Conservation (phyloP, 2,113 vertebrate species). For the Callopanchax toddi region DNA sequence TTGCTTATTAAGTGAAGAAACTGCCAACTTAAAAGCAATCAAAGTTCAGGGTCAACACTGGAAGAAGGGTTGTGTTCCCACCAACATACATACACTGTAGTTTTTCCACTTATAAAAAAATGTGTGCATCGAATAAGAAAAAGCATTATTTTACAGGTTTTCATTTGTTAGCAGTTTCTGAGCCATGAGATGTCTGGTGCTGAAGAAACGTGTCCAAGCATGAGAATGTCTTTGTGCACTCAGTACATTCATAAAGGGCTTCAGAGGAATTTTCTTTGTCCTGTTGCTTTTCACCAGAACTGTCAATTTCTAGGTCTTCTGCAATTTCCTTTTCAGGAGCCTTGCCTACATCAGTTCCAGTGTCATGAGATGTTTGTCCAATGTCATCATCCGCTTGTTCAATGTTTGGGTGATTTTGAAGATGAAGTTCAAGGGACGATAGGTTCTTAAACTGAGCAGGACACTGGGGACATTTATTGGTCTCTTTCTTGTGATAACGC, state of each 20-base stretch:
- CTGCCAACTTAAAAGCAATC: slow-evolving; percentile 12
- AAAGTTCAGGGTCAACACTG: neutral
- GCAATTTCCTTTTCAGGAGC: slow-evolving; percentile 32
- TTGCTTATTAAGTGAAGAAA: neutral
- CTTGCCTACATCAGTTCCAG: slow-evolving; percentile 23
- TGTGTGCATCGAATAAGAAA: no score
- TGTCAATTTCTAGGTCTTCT: slow-evolving; percentile 51
- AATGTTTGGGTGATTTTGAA: slow-evolving; percentile 66
- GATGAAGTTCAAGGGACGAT: slow-evolving; percentile 71
- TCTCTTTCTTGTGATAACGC: slow-evolving; percentile 78
- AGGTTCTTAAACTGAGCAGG: slow-evolving; percentile 70
- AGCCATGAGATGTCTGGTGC: slow-evolving; percentile 77
- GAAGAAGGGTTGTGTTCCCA: slow-evolving; percentile 10
- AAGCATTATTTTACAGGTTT: neutral
- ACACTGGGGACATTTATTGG: slow-evolving; percentile 67
- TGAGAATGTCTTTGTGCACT: slow-evolving; percentile 77
- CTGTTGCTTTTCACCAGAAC: slow-evolving; percentile 47
- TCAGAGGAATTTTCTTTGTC: slow-evolving; percentile 54
- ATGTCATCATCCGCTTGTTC: slow-evolving; percentile 27
- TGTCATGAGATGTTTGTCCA: slow-evolving; percentile 29
- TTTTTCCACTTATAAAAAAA: slow-evolving; percentile 1
- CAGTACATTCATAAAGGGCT: slow-evolving; percentile 76
- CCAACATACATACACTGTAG: neutral
- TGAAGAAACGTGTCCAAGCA: slow-evolving; percentile 76
- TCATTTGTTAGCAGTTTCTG: slow-evolving; percentile 53